phyloP scores from a whole-genome alignment of 2,888 invertebrate species.

The Cenopis cana region DNA sequence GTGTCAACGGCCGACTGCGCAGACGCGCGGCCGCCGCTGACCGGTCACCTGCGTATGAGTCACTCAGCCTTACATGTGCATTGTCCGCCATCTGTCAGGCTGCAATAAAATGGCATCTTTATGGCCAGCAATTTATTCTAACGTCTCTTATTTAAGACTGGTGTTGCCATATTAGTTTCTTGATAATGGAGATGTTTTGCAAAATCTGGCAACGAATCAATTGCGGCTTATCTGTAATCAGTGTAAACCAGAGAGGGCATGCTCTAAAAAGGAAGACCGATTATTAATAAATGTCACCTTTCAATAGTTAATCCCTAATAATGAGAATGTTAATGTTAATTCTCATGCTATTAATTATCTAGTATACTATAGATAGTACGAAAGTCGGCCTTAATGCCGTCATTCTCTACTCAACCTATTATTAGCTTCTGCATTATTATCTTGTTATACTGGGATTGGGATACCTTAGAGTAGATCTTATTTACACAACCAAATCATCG shows the following conservation, averaged over 20 bases:
- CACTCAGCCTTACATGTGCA: slow-evolving; percentile 39
- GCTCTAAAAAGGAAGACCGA: not conserved
- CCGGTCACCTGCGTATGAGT: slow-evolving; percentile 46
- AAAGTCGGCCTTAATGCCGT: no score
- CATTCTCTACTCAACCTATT: no score
- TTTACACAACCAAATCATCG: not conserved
- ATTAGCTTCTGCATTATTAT: not conserved
- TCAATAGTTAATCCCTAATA: not conserved
- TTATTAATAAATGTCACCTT: not conserved
- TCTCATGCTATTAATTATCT: not conserved
- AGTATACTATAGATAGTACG: no score
- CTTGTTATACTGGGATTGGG: not conserved
- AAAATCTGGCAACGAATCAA: not conserved
- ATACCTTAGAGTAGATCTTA: not conserved
- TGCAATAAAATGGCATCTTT: slow-evolving; percentile 20
- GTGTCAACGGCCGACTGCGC: slow-evolving; percentile 43
- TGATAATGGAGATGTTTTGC: not conserved
- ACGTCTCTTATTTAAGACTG: slow-evolving; percentile 20
- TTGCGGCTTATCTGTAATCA: not conserved
- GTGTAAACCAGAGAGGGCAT: no score
- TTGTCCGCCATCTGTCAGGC: slow-evolving; percentile 32
- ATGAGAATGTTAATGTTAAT: no score
- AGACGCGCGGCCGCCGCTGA: slow-evolving; percentile 42
- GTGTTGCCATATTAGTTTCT: slow-evolving; percentile 10
- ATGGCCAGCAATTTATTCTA: slow-evolving; percentile 27